Evolutionary conservation across 2,888 invertebrate genomes (phyloP), one percentile per base, ranked within the genome.

Genomic region (Nomada fucata): DNA sequence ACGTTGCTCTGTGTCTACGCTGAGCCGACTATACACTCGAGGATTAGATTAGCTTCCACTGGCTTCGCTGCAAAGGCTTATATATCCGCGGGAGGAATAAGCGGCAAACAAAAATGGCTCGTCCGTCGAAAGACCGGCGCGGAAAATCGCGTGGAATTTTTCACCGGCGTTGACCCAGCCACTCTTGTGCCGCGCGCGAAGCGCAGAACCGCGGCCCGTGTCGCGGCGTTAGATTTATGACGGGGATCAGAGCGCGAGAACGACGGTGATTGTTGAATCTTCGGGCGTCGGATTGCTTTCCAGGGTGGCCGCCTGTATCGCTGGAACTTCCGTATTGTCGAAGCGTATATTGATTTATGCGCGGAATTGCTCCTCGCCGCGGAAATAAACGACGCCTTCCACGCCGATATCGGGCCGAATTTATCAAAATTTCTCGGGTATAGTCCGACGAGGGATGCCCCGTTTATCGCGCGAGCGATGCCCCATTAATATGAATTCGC

Each of bases 21-120:
- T 87, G 88, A 89, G 87, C 85, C 78, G 83, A 89, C 90, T 91
- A 90, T 91, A 90, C 90, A 90, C 90, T 90, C 86, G 89, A 90
- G 90, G 91, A 91, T 91, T 91, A 91, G 91, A 91, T 91, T 91
- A 91, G 91, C 91, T 91, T 91, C 91, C 89, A 90, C 90, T 88
- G 91, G 91, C 90, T 91, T 91, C 91, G 84, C 87, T 84, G 89
- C 90, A 90, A 91, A 91, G 90, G 91, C 91, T 91, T 91, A 91
- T 90, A 89, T 90, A 89, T 88, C 86, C 88, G 86, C 86, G 84
- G 73, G 18, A 88, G 89, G 86, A 87, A 87, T 89, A 90, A 90
- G 89, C 90, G 90, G 89, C 91, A 91, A 91, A 91, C 91, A 91
- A 91, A 91, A 91, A 91, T 91, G 89, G 87, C 89, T 89, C 88